These are phyloP conservation scores for Leptogaster cylindrica DNA, from an alignment of 2,888 invertebrate genomes.

Conservation along the genomic window DNA sequence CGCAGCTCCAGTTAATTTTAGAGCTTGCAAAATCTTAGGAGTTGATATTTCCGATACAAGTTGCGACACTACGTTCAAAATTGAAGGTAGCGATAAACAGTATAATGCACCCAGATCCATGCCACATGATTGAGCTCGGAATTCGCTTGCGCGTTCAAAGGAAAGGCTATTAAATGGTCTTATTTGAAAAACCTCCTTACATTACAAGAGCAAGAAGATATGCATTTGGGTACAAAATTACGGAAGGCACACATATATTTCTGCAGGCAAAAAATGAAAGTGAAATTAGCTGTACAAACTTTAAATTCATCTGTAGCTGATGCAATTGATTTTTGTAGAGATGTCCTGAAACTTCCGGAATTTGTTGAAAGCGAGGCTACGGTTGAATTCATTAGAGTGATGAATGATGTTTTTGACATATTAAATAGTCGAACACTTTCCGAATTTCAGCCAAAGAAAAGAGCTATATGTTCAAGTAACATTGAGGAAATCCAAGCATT, in stretches of 20 bases:
- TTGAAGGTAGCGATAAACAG: too few species aligned
- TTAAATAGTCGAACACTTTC: constrained; percentile 12
- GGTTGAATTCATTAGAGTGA: constrained; percentile 2
- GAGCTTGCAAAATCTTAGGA: too few species aligned
- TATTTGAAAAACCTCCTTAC: too few species aligned
- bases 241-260: constrained; percentile 33
- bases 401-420: constrained; percentile 19
- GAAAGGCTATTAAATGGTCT: too few species aligned
- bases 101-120: constrained; percentile 14
- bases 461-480: background rate
- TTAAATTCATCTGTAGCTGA: constrained; percentile 10
- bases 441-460: background rate
- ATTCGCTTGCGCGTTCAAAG: constrained; percentile 4
- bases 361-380: constrained; percentile 9
- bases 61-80: too few species aligned
- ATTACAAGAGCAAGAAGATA: constrained; percentile 26
- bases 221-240: constrained; percentile 39
- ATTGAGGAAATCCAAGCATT: background rate
- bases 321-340: constrained; percentile 26
- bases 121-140: constrained; percentile 40
- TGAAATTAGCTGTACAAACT: background rate
- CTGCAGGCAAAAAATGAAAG: constrained; percentile 39
- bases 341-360: background rate
- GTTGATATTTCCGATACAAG: too few species aligned
- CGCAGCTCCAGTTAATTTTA: too few species aligned